Evolutionary conservation across 2,888 invertebrate species (phyloP).

Genomic region (Parapristionchus giblindavisi): DNA sequence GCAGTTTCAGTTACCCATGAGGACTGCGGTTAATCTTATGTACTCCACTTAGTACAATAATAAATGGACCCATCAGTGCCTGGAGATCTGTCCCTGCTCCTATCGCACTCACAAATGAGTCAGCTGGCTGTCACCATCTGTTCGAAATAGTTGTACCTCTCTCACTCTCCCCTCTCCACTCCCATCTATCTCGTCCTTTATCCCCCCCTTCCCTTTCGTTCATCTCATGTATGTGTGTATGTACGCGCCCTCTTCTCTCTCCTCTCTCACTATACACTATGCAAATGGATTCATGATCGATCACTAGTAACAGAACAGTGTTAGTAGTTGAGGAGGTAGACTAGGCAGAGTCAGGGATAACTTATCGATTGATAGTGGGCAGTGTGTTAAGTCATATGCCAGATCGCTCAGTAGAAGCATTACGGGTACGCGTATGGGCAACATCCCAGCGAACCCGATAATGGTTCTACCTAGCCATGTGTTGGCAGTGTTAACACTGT

Average conservation of each 20-base stretch:
- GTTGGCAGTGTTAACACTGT: background rate
- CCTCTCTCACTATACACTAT: conserved; percentile 1
- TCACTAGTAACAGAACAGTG: background rate
- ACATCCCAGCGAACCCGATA: conserved; percentile 30
- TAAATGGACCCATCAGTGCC: too few relatives aligned
- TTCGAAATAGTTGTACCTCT: background rate
- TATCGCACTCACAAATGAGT: too few relatives aligned
- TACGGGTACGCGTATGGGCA: conserved; percentile 37
- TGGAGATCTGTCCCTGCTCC: too few relatives aligned
- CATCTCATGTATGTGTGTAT: background rate
- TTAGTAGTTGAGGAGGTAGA: background rate
- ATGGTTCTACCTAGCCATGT: conserved; percentile 34
- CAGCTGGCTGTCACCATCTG: too few relatives aligned
- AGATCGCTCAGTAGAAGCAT: conserved; percentile 39
- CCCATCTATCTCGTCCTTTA: background rate
- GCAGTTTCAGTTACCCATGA: background rate
- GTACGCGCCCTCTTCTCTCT: background rate
- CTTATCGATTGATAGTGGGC: too few relatives aligned
- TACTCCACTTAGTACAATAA: too few relatives aligned
- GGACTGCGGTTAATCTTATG: background rate
- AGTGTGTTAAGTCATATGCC: too few relatives aligned
- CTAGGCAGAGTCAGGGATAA: background rate
- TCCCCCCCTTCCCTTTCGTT: background rate
- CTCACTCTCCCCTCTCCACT: background rate
- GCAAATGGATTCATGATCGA: conserved; percentile 24